Conservation (phyloP, 2,888 invertebrate genomes). For the Athetis lepigone region DNA sequence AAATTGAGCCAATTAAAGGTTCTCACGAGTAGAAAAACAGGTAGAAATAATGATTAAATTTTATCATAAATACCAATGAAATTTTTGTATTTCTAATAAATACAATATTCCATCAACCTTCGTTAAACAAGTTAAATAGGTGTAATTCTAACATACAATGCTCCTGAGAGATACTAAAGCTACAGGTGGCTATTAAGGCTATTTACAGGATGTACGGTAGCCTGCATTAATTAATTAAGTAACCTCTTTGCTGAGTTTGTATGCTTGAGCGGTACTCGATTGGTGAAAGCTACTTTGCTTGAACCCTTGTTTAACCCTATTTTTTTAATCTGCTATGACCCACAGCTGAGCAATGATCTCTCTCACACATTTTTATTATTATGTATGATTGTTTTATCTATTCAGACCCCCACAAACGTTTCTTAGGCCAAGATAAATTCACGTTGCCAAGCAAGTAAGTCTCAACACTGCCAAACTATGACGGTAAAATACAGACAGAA, state of each 20-base stretch:
- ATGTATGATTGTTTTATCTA: too few species aligned
- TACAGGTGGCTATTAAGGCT: constrained; percentile 40
- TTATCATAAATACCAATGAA: neutral
- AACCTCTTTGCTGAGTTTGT: constrained; percentile 19
- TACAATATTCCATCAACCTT: neutral
- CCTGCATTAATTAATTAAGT: constrained; percentile 44
- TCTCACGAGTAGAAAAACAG: too few species aligned
- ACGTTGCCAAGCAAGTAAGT: too few species aligned
- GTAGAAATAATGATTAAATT: neutral
- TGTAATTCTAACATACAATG: neutral
- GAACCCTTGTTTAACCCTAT: too few species aligned
- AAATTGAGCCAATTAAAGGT: too few species aligned
- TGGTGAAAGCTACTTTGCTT: constrained; percentile 5
- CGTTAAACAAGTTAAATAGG: neutral
- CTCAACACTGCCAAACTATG: too few species aligned
- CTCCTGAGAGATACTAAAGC: constrained; percentile 18
- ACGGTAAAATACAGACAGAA: too few species aligned
- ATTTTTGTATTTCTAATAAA: neutral
- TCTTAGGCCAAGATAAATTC: too few species aligned
- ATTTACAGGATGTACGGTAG: constrained; percentile 21
- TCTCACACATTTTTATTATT: too few species aligned
- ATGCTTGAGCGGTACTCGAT: constrained; percentile 18
- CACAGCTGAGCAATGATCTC: too few species aligned
- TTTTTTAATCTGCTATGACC: too few species aligned
- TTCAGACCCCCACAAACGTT: too few species aligned